A percentile compares a stretch with the other conserved stretches of the same genome.
phyloP scores from a whole-genome alignment of 2,113 vertebrate species.

The Drymodes brunneopygia region DNA sequence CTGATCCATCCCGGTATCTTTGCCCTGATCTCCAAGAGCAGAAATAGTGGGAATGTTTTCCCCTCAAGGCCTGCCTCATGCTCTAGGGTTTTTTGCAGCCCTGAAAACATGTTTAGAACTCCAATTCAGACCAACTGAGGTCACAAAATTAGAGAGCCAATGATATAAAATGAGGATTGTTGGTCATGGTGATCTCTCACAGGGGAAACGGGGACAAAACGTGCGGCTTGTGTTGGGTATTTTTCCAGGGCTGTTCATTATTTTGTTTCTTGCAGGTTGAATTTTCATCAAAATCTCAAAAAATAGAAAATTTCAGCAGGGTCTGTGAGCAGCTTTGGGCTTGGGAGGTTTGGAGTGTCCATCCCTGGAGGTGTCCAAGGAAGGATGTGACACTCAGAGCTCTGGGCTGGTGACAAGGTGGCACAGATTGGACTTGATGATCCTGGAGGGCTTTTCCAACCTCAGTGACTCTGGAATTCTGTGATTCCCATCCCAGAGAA shows the following conservation, averaged over 20 bases:
- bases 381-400: neutral
- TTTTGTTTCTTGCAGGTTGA: neutral
- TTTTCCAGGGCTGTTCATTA: neutral
- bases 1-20: neutral
- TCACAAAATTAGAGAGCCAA: neutral
- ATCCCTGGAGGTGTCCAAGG: neutral
- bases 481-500: neutral
- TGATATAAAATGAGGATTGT: neutral
- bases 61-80: neutral
- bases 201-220: neutral
- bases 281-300: neutral
- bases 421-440: neutral
- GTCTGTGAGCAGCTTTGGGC: neutral
- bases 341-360: neutral
- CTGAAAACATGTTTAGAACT: neutral
- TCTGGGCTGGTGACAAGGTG: neutral
- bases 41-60: neutral
- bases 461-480: neutral
- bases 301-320: neutral
- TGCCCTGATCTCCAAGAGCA: neutral
- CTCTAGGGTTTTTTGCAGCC: neutral
- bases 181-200: neutral
- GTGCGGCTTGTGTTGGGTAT: rapidly evolving
- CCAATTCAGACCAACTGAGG: neutral
- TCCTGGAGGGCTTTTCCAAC: neutral